Base-by-base conservation (phyloP, 1,140 invertebrate species). In the Heliconius congener region DNA sequence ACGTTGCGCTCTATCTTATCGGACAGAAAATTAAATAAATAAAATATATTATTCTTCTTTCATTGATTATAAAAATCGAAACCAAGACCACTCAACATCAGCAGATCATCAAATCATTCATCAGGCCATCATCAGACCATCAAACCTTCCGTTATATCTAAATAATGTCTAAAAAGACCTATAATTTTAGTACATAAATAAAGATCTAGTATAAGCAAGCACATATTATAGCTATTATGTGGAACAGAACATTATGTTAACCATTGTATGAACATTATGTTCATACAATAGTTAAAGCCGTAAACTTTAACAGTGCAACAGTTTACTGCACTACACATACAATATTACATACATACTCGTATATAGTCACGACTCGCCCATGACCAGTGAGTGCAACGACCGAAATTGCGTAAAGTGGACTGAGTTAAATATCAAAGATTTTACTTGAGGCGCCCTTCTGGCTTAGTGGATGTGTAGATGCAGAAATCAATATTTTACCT, bases 351-450 rank as follows among this genome's bases (percentile, higher is more conserved):
- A 30, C n/a, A 66, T 78, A 34, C 34, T 34, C 34, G 34, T 34
- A 37, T 37, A 37, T 73, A 73, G 52, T 73, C 16, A 78, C 37
- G 39, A 60, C 37, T 13, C 30, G 60, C 27, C 42, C 50, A 52
- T 52, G 50, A 18, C 60, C 42, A 23, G 52, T 73, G 30, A 55
- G 52, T 73, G 71, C 23, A 78, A 11, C 73, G 55, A 66, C 55
- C 27, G 37, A 70, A 9, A 76, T 77, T 57, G 19, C 30, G 71
- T 37, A 73, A 72, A 13, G 27, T 30, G 23, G 23, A 23, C 27
- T 16, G 3, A 66, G 27, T n/a, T 66, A 66, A 66, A 66, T 66
- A 30, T 66, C 60, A 66, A 66, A 66, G 3, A 27, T 30, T 66
- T 9, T 30, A 1, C 27, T 30, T 13, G 11, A 30, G 27, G 13